Conservation (phyloP, 2,113 vertebrate species). For the Larimichthys crocea region DNA sequence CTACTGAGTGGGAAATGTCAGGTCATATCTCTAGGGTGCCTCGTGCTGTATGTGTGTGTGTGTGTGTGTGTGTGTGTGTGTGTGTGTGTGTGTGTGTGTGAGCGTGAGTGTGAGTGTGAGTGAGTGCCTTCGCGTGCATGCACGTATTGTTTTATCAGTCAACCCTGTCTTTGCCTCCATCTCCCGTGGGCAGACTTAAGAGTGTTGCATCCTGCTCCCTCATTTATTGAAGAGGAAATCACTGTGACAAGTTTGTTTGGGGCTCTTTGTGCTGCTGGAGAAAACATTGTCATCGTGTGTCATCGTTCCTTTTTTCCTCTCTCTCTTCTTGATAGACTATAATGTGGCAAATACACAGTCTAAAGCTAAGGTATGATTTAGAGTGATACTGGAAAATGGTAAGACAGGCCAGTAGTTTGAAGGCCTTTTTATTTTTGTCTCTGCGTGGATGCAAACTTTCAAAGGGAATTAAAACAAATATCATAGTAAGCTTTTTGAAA, state of each 20-base stretch:
- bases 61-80: not conserved
- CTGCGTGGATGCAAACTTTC: constrained; percentile 23
- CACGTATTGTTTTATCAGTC: constrained; percentile 75
- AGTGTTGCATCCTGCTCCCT: constrained; percentile 51
- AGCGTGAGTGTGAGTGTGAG: constrained; percentile 13
- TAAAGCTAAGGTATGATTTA: constrained; percentile 41
- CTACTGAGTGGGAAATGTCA: constrained; percentile 74
- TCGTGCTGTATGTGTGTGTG: constrained; percentile 37
- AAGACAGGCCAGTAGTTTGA: constrained; percentile 25
- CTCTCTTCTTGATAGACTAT: constrained; percentile 57
- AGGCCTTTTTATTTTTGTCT: constrained; percentile 16
- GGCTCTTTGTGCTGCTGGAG: constrained; percentile 64
- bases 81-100: constrained; percentile 15
- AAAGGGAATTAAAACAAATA: constrained; percentile 3
- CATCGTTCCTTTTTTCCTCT: constrained; percentile 34
- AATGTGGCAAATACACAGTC: constrained; percentile 52
- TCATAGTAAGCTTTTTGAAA: constrained; percentile 2
- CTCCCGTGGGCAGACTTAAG: constrained; percentile 66
- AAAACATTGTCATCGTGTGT: constrained; percentile 73
- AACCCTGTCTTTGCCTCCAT: constrained; percentile 61
- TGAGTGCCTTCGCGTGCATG: constrained; percentile 52
- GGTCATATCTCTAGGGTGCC: constrained; percentile 68
- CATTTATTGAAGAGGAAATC: constrained; percentile 74
- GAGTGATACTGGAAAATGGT: constrained; percentile 10
- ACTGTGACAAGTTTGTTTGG: constrained; percentile 73